phyloP scores from a whole-genome alignment of 1,140 invertebrate genomes.

The Wiebesia pumilae region DNA sequence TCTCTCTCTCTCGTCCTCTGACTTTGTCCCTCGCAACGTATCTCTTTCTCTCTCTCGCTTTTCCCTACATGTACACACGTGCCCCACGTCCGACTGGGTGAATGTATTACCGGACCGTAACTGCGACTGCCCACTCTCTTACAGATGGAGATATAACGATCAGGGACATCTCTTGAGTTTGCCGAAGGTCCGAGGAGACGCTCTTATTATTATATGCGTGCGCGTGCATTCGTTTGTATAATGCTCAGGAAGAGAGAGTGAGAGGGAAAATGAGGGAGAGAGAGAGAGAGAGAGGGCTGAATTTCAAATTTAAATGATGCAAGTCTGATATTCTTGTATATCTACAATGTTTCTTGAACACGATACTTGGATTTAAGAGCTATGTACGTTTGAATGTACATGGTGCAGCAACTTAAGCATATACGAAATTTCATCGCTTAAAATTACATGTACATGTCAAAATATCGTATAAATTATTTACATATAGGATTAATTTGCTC shows the following conservation, averaged over 20 bases:
- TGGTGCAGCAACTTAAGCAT: background rate
- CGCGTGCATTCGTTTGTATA: background rate
- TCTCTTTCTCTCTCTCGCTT: background rate
- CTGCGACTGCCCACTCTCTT: background rate
- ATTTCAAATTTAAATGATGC: slow-evolving; percentile 43
- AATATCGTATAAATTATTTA: slow-evolving; percentile 50
- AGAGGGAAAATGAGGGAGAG: background rate
- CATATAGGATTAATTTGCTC: slow-evolving; percentile 28
- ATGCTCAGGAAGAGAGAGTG: background rate
- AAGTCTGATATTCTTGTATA: slow-evolving; percentile 6
- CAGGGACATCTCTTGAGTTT: slow-evolving; percentile 46
- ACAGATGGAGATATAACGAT: slow-evolving; percentile 63
- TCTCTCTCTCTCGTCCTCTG: too few species aligned
- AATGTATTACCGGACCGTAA: slow-evolving; percentile 44
- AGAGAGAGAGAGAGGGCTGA: background rate
- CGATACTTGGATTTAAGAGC: background rate
- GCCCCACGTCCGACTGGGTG: background rate
- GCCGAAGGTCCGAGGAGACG: background rate
- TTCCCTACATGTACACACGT: background rate
- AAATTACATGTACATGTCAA: slow-evolving; percentile 11
- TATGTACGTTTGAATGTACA: background rate
- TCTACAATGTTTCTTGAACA: slow-evolving; percentile 30
- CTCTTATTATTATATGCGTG: background rate
- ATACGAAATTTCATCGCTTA: slow-evolving; percentile 36
- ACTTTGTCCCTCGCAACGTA: background rate